Base-by-base conservation (phyloP, 2,888 invertebrate species). In the Meandrusa payeni region DNA sequence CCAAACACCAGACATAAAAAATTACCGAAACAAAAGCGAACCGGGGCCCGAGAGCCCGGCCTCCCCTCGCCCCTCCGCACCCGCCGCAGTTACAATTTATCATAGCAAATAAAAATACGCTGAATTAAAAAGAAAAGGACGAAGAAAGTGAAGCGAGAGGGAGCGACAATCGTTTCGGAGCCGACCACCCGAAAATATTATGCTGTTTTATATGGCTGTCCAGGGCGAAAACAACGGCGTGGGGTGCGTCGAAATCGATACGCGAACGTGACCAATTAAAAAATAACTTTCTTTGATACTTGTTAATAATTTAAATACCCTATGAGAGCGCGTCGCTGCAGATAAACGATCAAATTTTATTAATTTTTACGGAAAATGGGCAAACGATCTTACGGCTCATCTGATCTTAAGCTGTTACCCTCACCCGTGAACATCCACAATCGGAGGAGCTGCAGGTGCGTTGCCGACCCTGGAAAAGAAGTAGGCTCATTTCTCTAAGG, bases 41-140 rank as follows among this genome's bases (percentile, higher is more conserved):
- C 62, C 54, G 69, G 59, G 68, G 64, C 53, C 45, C 39, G 52
- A 46, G 46, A 54, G 51, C 50, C 57, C 56, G 57, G 54, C 54
- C 48, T 59, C 41, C 52, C 46, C 48, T 52, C 52, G 52, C 60
- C 57, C 64, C 61, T 59, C 52, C 60, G 61, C 71, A 69, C 62
- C 68, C 71, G 57, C 69, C 71, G 73, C 78, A 67, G 78, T 76
- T 76, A 83, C 85, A 83, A 87, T 87, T 86, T 86, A 87, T 87
- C 86, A 87, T 86, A 82, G 77, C 80, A 80, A 87, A 86, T 86
- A 86, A 85, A 86, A 86, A 85, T 83, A 83, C 78, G 72, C 71
- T 64, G 76, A 82, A 85, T 82, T 83, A 83, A 86, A 86, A 86
- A 81, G 79, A 83, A 86, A 80, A 82, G 75, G 70, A 83, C 66